Base-by-base conservation (phyloP, 2,888 invertebrate species). In the Ichneumon xanthorius region DNA sequence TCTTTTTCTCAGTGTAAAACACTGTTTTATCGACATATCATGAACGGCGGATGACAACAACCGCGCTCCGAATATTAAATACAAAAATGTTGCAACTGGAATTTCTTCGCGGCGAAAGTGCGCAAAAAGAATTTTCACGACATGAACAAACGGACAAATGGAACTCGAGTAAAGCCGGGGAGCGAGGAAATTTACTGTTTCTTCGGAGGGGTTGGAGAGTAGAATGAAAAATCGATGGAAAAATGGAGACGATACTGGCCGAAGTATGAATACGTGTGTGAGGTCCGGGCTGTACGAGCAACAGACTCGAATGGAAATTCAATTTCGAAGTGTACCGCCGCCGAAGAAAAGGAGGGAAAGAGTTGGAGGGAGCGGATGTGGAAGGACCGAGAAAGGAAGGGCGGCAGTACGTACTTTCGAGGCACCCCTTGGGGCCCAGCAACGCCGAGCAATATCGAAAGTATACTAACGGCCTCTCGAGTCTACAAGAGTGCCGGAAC, bases 401-500 rank as follows among this genome's bases (percentile, higher is more conserved):
- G 30, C 53, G 48, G 55, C 61, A 19, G 22, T 75, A 55, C 65
- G 26, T 86, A 85, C 79, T 84, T 87, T 80, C 67, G 58, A 80
- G 81, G 88, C 88, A 90, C 86, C 88, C 89, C 83, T 89, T 88
- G 83, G 68, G 79, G 78, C 72, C 72, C 79, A 76, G 84, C 79
- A 58, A 87, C 79, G 61, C 55, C 30, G 48, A 76, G 89, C 87
- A 88, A 90, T 90, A 89, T 86, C 85, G 88, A 91, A 91, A 90
- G 91, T 88, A 89, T 85, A 83, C 88, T 83, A 89, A 90, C 84
- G 87, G 82, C 65, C 82, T 65, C 82, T 78, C 85, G 85, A 86
- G 86, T 78, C 73, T 68, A 26, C 77, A 53, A 82, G 33, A 68
- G 70, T 68, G 82, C 82, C 65, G 73, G 30, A 75, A 76, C 82